Evolutionary conservation across 1,140 invertebrate genomes (phyloP).

Genomic region (Heterodera carotae): DNA sequence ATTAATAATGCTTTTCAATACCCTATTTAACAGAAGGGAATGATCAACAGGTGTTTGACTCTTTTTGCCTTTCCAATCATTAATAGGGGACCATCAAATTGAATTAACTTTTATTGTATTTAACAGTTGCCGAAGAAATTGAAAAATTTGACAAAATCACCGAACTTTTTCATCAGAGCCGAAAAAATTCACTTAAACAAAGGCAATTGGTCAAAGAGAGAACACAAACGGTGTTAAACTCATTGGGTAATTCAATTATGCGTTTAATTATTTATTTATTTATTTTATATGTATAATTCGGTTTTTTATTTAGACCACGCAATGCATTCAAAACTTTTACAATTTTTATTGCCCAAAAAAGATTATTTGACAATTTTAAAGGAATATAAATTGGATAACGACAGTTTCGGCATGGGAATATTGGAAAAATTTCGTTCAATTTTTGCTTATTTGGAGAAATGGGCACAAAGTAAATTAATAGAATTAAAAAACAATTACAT

Average conservation of each 20-base stretch:
- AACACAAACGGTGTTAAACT: background rate
- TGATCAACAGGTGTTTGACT: no score
- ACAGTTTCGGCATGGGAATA: background rate
- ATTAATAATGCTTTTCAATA: no score
- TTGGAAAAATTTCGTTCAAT: background rate
- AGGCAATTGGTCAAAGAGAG: background rate
- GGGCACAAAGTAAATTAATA: background rate
- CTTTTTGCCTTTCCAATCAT: no score
- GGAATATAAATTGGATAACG: background rate
- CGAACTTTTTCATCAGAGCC: background rate
- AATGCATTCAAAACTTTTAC: background rate
- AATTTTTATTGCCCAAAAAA: background rate
- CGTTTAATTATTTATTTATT: background rate
- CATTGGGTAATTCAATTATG: background rate
- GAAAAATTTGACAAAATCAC: slow-evolving; percentile 1
- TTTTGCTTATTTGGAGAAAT: background rate
- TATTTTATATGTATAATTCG: background rate
- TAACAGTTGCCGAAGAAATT: background rate
- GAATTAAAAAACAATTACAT: background rate
- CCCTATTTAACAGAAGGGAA: no score
- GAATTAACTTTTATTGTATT: no score
- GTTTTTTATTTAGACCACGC: background rate
- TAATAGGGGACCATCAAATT: no score
- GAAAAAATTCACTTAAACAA: background rate
- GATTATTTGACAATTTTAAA: background rate